These are phyloP conservation scores for Zalophus californianus DNA, from an alignment of 2,797 vertebrate genomes.

Conservation along the genomic window DNA sequence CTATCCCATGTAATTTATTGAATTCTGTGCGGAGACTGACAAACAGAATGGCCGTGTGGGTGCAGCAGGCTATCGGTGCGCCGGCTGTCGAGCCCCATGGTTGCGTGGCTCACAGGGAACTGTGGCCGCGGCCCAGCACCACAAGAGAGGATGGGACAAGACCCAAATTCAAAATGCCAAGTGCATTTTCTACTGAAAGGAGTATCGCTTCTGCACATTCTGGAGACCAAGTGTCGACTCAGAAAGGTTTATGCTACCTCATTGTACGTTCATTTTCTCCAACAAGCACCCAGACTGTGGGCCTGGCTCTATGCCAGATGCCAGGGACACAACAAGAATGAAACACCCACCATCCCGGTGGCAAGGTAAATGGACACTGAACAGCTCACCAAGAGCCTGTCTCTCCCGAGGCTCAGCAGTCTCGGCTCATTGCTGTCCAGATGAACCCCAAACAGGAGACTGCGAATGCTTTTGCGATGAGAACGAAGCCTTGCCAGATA, in stretches of 20 bases:
- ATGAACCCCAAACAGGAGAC: slow-evolving; percentile 94
- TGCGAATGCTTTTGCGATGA: slow-evolving; percentile 94
- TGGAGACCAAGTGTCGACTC: neutral
- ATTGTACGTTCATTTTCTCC: accelerated
- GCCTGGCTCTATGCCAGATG: neutral
- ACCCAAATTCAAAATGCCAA: neutral
- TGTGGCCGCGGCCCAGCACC: neutral
- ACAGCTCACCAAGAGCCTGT: slow-evolving; percentile 91
- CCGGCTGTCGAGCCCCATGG: neutral
- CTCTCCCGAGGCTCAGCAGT: slow-evolving; percentile 95
- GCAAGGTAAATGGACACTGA: accelerated
- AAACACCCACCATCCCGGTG: accelerated
- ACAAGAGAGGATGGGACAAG: neutral
- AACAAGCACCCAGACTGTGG: neutral
- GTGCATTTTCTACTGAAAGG: neutral
- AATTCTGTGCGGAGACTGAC: neutral
- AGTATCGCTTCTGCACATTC: neutral
- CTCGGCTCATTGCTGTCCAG: slow-evolving; percentile 90
- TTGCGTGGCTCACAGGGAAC: no score
- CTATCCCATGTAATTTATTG: neutral
- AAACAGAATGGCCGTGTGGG: neutral
- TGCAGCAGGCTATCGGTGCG: neutral
- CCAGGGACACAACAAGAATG: neutral
- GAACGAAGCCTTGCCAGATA: slow-evolving; percentile 91
- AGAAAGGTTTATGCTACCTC: no score